A percentile compares a stretch with the other conserved stretches of the same genome.
phyloP scores from a whole-genome alignment of 2,113 vertebrate species.

The Epinephelus fuscoguttatus region DNA sequence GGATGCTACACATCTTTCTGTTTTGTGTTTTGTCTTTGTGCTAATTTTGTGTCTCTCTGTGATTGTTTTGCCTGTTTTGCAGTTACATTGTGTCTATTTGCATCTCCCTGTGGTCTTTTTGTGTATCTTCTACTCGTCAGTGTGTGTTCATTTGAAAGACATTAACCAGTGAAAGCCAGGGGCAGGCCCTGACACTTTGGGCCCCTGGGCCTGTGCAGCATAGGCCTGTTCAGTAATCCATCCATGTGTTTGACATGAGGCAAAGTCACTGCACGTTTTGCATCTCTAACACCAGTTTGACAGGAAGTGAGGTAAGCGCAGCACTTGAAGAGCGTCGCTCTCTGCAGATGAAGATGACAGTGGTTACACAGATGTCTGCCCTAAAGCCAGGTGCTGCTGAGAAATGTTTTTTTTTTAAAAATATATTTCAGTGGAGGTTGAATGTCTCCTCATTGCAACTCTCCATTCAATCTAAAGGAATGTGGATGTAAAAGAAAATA shows the following conservation, averaged over 20 bases:
- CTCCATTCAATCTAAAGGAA: neutral
- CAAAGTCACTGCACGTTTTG: neutral
- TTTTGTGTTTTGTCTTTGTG: too few species aligned
- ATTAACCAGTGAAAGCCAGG: too few species aligned
- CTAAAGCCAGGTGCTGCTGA: neutral
- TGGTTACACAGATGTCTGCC: conserved; percentile 19
- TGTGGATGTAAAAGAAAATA: conserved; percentile 11
- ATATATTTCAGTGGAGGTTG: neutral
- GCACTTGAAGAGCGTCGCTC: neutral
- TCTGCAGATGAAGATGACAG: conserved; percentile 16
- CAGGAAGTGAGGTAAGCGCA: conserved; percentile 10
- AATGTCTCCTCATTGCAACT: neutral
- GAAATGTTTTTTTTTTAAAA: neutral
- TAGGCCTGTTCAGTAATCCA: too few species aligned
- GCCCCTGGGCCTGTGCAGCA: too few species aligned
- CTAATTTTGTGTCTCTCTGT: too few species aligned
- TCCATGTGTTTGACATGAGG: neutral
- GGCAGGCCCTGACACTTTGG: too few species aligned
- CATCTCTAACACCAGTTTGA: neutral
- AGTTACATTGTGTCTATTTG: too few species aligned
- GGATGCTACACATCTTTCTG: too few species aligned
- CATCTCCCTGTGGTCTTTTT: too few species aligned
- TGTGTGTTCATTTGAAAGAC: too few species aligned
- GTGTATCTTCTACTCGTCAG: too few species aligned
- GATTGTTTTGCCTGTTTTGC: too few species aligned